These are phyloP conservation scores for Trissoscelio sp. DNA, from an alignment of 2,888 invertebrate species.

Conservation along the genomic window DNA sequence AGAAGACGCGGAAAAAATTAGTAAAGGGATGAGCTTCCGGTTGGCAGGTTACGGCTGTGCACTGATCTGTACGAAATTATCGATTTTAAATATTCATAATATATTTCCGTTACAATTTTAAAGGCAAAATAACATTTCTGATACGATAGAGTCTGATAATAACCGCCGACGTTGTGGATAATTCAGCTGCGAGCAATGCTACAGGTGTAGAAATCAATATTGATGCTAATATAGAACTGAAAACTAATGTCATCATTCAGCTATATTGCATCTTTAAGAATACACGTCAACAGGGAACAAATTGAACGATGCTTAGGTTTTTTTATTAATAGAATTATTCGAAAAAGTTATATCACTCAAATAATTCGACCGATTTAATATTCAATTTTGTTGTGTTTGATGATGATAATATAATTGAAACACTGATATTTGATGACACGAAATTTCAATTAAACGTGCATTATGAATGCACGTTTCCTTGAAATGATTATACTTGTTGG, in stretches of 20 bases:
- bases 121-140: neutral
- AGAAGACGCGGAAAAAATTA: neutral
- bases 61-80: conserved; percentile 8
- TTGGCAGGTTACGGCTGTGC: neutral
- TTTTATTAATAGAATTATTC: no score
- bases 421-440: neutral
- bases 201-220: conserved; percentile 22
- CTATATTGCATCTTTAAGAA: neutral
- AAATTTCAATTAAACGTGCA: neutral
- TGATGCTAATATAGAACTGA: conserved; percentile 25
- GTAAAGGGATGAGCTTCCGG: neutral
- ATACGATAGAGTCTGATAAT: conserved; percentile 3
- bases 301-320: neutral
- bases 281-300: neutral
- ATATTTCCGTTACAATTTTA: conserved; percentile 27
- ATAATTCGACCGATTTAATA: neutral
- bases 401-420: no score
- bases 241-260: conserved; percentile 11
- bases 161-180: neutral
- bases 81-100: conserved; percentile 34
- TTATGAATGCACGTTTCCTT: neutral
- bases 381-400: no score
- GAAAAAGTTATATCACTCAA: no score
- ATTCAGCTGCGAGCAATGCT: conserved; percentile 7
- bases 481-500: conserved; percentile 5